Conservation (phyloP, 2,113 vertebrate species). For the Triplophysa siluroides region DNA sequence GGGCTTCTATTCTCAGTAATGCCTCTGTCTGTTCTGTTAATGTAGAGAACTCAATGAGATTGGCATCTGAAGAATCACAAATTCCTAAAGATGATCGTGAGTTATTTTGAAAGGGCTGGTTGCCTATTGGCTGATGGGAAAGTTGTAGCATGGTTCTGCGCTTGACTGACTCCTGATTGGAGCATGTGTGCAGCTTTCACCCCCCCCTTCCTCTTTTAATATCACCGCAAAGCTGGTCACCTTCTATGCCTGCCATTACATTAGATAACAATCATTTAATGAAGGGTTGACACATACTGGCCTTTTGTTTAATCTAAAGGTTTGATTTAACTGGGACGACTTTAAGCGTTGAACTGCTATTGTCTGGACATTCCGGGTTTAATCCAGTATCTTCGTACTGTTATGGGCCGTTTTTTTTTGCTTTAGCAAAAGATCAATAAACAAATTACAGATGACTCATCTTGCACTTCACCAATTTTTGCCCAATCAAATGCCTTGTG, state of each 20-base stretch:
- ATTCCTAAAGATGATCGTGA: conserved; percentile 64
- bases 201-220: conserved; percentile 1
- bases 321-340: not conserved
- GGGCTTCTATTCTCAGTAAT: conserved; percentile 40
- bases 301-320: too few relatives aligned
- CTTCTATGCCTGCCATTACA: not conserved
- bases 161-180: conserved; percentile 52
- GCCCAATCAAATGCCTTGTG: too few relatives aligned
- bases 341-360: not conserved
- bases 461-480: too few relatives aligned
- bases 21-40: conserved; percentile 56
- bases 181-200: conserved; percentile 37
- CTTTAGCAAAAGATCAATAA: too few relatives aligned
- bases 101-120: conserved; percentile 24
- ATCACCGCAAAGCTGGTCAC: not conserved
- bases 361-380: not conserved
- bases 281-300: too few relatives aligned
- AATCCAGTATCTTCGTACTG: not conserved
- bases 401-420: too few relatives aligned
- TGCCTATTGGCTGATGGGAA: conserved; percentile 45
- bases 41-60: conserved; percentile 72
- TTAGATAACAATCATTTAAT: not conserved
- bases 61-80: conserved; percentile 59
- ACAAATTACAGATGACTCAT: too few relatives aligned
- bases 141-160: conserved; percentile 56